Evolutionary conservation across 2,113 vertebrate species (phyloP), one percentile per base, ranked within the genome.

Genomic region (Gadus macrocephalus): DNA sequence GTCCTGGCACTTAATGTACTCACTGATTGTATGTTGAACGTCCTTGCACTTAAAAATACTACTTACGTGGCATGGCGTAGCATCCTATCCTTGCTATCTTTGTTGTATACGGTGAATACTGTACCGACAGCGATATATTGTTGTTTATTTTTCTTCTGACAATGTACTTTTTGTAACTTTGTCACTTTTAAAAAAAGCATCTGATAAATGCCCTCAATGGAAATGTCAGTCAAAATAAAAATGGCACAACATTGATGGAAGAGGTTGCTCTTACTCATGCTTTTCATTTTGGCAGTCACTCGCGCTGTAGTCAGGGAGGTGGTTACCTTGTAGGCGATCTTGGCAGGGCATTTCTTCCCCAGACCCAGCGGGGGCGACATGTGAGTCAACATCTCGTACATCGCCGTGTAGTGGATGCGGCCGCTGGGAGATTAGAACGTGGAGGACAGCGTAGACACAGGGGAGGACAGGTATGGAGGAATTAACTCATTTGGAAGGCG

Each of bases 371-470:
- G 97, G 65, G 97, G 97, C 73, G 96, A 98, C 97, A 99, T 99
- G 92, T 98, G 97, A 66, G 95, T 99, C 89, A 99, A 92, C 96
- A 96, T 98, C 93, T 99, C 96, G 82, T 99, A 99, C 97, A 99
- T 99, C 90, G 98, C 96, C 73, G 93, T 98, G 94, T 99, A 99
- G 93, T 98, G 96, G 89, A 99, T 98, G 78, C 97, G 96, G 86
- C 97, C 97, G 86, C 97, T 99, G 71, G 31, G 74, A 28, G 67
- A 14, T 9, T 65, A 64, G 12, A 31, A 0, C 82, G 91, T 86
- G 89, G 72, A 87, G 87, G 42, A 49, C 42, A 49, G 42, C 9
- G 11, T 49, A 20, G 42, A 12, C 9, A 49, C 11, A 85, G 66
- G n/a, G 27, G 20, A 9, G 49, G 15, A 56, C 9, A 49, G 12